Conservation (phyloP, 2,888 invertebrate species). For the Leptogaster cylindrica region DNA sequence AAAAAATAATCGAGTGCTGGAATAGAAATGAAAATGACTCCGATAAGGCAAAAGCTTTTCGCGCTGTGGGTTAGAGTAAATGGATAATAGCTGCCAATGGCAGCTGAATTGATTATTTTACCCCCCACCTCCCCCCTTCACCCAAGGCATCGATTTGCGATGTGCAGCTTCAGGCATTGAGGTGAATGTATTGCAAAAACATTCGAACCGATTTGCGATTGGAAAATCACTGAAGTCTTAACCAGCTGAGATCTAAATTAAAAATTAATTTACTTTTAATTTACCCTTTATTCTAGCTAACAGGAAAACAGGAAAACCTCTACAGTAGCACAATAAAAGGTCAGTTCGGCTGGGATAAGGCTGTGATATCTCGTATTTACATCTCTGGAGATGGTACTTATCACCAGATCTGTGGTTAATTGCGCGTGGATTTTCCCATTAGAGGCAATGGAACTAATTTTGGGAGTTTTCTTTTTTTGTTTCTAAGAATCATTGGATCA, state of each 20-base stretch:
- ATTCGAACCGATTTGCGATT: too few species aligned
- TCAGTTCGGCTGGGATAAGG: constrained; percentile 11
- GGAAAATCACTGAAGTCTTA: too few species aligned
- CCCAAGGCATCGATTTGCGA: too few species aligned
- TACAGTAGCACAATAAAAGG: background rate
- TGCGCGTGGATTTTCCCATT: constrained; percentile 23
- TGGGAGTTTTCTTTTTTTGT: too few species aligned
- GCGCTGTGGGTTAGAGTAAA: constrained; percentile 1
- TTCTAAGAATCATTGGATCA: constrained; percentile 32
- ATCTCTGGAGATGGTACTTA: constrained; percentile 22
- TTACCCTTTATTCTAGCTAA: too few species aligned
- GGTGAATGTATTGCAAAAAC: too few species aligned
- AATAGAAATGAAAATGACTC: background rate
- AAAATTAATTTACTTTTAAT: too few species aligned
- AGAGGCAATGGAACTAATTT: constrained; percentile 16
- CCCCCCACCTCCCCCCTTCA: too few species aligned
- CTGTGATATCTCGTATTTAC: constrained; percentile 24
- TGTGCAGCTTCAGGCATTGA: too few species aligned
- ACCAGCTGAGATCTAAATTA: too few species aligned
- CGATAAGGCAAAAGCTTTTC: background rate
- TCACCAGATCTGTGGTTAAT: constrained; percentile 32
- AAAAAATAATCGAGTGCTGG: background rate
- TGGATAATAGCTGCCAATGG: too few species aligned
- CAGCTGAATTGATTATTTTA: too few species aligned
- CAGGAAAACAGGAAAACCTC: background rate